These are phyloP conservation scores for Rallus crepitans DNA, from an alignment of 2,797 vertebrate genomes.

Conservation along the genomic window DNA sequence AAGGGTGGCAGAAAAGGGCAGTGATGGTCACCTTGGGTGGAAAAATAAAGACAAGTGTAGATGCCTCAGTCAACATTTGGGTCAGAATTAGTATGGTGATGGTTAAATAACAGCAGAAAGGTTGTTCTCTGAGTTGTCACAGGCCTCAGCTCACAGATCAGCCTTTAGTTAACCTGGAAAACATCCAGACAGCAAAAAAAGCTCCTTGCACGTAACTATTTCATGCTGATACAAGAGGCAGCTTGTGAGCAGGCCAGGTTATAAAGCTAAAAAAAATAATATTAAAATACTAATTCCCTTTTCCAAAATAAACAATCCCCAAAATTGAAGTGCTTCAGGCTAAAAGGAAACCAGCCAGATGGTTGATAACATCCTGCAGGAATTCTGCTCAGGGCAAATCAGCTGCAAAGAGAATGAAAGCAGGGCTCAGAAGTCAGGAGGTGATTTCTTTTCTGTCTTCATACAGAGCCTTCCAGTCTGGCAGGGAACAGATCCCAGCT, in stretches of 20 bases:
- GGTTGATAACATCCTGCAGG: slow-evolving; percentile 24
- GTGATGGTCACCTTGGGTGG: background rate
- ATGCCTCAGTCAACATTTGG: background rate
- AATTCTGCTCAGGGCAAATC: slow-evolving; percentile 54
- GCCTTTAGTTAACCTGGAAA: background rate
- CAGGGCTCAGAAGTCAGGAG: background rate
- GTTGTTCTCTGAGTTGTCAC: background rate
- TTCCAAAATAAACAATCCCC: slow-evolving; percentile 37
- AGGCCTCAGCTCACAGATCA: background rate
- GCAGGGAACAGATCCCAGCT: background rate
- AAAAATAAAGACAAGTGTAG: background rate
- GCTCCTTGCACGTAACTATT: background rate
- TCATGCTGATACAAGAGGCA: slow-evolving; percentile 29
- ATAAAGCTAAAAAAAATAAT: background rate
- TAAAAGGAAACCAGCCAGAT: slow-evolving; percentile 31
- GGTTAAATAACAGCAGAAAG: background rate
- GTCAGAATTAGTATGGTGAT: background rate
- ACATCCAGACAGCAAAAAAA: background rate
- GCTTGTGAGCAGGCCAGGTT: background rate
- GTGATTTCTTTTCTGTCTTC: background rate
- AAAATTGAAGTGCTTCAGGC: slow-evolving; percentile 9
- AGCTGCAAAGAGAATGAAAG: slow-evolving; percentile 54
- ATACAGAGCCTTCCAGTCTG: background rate
- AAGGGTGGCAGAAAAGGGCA: background rate
- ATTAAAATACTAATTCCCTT: background rate